Percentiles rank a stretch among this genome's conserved stretches.
Conservation (phyloP, 2,888 invertebrate genomes). For the Drosophila anceps region DNA sequence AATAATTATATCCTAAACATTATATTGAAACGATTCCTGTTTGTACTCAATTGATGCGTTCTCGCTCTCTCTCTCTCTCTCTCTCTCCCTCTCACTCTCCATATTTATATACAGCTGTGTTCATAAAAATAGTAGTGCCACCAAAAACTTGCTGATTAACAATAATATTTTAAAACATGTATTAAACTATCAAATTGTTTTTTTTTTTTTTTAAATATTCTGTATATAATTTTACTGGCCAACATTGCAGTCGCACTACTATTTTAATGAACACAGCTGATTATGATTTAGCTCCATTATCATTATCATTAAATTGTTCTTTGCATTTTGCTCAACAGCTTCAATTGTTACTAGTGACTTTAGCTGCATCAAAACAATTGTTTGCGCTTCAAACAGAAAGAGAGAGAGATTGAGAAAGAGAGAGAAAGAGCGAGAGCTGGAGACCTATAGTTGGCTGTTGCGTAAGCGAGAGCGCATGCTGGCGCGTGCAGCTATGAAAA, state of each 20-base stretch:
- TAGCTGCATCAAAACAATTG: neutral
- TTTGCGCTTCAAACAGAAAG: neutral
- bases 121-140: too few relatives aligned
- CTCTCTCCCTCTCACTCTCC: too few relatives aligned
- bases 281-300: too few relatives aligned
- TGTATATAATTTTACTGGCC: too few relatives aligned
- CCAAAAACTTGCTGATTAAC: too few relatives aligned
- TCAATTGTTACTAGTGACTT: neutral
- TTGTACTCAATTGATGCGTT: slow-evolving; percentile 5
- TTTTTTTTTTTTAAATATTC: too few relatives aligned
- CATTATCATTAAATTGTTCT: neutral
- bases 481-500: neutral
- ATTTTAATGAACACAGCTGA: too few relatives aligned
- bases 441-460: neutral
- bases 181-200: too few relatives aligned
- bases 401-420: neutral
- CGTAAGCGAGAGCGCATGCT: slow-evolving; percentile 9
- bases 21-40: slow-evolving; percentile 14
- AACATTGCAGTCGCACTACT: too few relatives aligned
- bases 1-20: slow-evolving; percentile 23
- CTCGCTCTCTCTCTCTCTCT: too few relatives aligned
- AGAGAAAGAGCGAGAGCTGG: neutral
- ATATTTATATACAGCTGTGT: too few relatives aligned
- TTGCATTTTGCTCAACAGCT: neutral
- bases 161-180: too few relatives aligned